Evolutionary conservation across 2,113 vertebrate species (phyloP).

Genomic region (Eidolon helvum): DNA sequence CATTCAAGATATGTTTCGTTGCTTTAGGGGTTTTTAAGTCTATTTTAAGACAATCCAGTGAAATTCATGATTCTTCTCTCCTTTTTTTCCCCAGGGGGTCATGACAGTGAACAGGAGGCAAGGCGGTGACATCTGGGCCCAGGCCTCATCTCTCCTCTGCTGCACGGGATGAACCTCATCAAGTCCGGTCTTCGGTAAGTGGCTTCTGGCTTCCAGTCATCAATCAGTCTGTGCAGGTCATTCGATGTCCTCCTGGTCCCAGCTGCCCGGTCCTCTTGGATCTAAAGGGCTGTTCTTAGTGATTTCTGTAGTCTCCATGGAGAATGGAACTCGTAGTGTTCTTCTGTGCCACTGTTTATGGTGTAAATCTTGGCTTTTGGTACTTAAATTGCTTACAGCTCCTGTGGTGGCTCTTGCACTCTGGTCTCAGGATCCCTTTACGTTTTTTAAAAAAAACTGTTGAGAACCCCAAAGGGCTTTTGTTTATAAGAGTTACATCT

Average conservation of each 20-base stretch:
- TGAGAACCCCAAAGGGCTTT: background rate
- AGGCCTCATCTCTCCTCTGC: background rate
- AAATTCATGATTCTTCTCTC: background rate
- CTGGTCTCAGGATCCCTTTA: background rate
- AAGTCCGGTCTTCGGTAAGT: background rate
- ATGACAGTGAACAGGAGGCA: background rate
- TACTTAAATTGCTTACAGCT: background rate
- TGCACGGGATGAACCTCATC: background rate
- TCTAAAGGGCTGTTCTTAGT: background rate
- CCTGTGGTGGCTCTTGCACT: background rate
- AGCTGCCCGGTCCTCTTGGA: background rate
- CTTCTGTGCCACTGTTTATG: background rate
- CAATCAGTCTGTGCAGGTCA: background rate
- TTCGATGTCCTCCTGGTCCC: background rate
- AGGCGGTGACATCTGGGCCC: background rate
- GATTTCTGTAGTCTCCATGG: background rate
- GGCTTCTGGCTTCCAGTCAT: background rate
- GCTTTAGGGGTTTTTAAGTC: background rate
- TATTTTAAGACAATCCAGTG: background rate
- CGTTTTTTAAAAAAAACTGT: background rate
- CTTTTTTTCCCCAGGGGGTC: background rate
- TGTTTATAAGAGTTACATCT: background rate
- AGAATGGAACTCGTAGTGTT: background rate
- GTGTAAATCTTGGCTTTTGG: background rate
- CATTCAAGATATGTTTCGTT: background rate